phyloP scores from a whole-genome alignment of 2,113 vertebrate species.

The Pseudolaguvia tuberculata region DNA sequence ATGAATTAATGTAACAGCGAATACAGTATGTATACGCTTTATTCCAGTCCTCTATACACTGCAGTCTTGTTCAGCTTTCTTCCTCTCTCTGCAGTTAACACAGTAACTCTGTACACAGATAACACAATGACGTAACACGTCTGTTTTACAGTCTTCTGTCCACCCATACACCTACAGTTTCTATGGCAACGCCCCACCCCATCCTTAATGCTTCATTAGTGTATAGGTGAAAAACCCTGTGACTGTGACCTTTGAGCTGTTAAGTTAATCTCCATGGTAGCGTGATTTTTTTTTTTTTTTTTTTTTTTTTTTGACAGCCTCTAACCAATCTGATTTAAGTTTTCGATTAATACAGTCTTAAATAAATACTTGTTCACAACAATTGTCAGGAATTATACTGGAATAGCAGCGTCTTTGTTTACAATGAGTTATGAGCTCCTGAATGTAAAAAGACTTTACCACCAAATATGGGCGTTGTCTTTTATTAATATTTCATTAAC shows the following conservation, averaged over 20 bases:
- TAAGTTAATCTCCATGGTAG: constrained; percentile 24
- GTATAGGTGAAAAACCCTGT: constrained; percentile 21
- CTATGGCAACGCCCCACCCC: constrained; percentile 25
- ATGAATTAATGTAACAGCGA: constrained; percentile 6
- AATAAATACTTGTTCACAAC: too few species aligned
- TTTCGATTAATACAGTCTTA: background rate
- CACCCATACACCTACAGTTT: constrained; percentile 11
- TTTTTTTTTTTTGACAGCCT: constrained; percentile 5
- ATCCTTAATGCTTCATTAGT: constrained; percentile 14
- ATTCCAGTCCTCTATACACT: background rate
- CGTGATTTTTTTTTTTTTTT: background rate
- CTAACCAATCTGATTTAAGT: background rate
- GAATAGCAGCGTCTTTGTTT: background rate
- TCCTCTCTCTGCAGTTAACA: background rate
- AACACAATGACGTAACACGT: background rate
- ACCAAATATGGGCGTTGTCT: background rate
- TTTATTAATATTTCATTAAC: constrained; percentile 14
- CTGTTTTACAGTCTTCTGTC: constrained; percentile 13
- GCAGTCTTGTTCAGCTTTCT: background rate
- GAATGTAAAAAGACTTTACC: background rate
- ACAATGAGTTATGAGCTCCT: background rate
- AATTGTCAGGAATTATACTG: background rate
- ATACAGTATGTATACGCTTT: background rate
- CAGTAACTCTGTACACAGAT: constrained; percentile 17
- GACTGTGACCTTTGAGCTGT: constrained; percentile 32